Evolutionary conservation across 2,888 invertebrate species (phyloP), one percentile per base, ranked within the genome.

Genomic region (Perdita meconis): DNA sequence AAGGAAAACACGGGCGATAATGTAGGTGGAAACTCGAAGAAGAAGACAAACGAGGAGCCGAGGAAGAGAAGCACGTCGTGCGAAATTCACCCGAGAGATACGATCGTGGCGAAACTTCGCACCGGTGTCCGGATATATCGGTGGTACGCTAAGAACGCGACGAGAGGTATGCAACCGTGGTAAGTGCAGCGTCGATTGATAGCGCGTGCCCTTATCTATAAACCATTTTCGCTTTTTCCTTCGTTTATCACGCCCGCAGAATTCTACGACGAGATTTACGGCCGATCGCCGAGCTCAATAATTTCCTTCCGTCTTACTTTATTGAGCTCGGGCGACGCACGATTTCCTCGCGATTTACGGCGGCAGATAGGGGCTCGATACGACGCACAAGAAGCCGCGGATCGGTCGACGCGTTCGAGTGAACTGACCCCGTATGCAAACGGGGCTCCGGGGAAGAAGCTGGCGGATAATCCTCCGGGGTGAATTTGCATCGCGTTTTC

Each of bases 181-280:
- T 78, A 72, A 71, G 66, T 69, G 78, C 65, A 67, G 69, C 79
- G 73, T 71, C 78, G 85, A 84, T 82, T 84, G 85, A 84, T 84
- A 84, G 67, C 67, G 57, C 81, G 68, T 51, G 40, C 50, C 51
- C 83, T 83, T 83, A 83, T 84, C 83, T 74, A 36, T 34, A 63
- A 55, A 69, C 68, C 61, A 78, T 79, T 73, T 78, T 47, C 78
- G 55, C 56, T 63, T 61, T 47, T 65, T 73, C 22, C 53, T 12
- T 13, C 0, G 22, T 51, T 69, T 78, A 78, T 79, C 79, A 44
- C 65, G 61, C 30, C 42, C 24, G 1, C 38, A 44, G 69, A 72
- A 77, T 71, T 72, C 72, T 50, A 40, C 64, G 67, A 38, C 61
- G 78, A 65, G 67, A 72, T 78, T 79, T 72, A 79, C 64, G 64